Base-by-base conservation (phyloP, 2,888 invertebrate species). In the Phrixothrix hirtus region DNA sequence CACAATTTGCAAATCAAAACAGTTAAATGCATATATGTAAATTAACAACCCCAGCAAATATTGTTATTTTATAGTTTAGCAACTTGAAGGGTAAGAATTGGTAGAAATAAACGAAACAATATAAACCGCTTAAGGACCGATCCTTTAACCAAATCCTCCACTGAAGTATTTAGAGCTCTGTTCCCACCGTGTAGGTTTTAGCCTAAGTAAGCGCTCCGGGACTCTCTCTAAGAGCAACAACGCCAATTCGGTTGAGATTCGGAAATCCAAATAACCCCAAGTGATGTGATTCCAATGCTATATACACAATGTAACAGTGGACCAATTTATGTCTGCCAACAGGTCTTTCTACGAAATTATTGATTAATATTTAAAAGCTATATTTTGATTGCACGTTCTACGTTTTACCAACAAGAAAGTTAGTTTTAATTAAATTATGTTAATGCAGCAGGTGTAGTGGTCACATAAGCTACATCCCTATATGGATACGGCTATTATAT, bases 261-360 rank as follows among this genome's bases (percentile, higher is more conserved):
- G 56, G 64, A 64, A 70, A 70, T 68, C 69, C 66, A 72, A 73
- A 73, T 66, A 72, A 54, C 72, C 69, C 47, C 37, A 32, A 62
- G 72, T 66, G 66, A 65, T 69, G 69, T 68, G 70, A 71, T 71
- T 70, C 64, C 60, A 62, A 66, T 65, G n/a, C n/a, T n/a, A n/a
- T n/a, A 62, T 63, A 65, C 63, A 63, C 62, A 16, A 38, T 26
- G 25, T 34, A 53, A 36, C 42, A 47, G 32, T 37, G 29, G 42
- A 41, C 41, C 48, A 44, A 25, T 36, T 32, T 27, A 37, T 25
- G 26, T 21, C 12, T 43, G 29, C n/a, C 14, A 29, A 29, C 29
- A n/a, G 10, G n/a, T 3, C 21, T 5, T 5, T 21, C 7, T 21
- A 34, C 34, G 14, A 15, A n/a, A 1, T 5, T n/a, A 4, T 1